Conservation (phyloP, 2,888 invertebrate species). For the Strigamia transsilvanica region DNA sequence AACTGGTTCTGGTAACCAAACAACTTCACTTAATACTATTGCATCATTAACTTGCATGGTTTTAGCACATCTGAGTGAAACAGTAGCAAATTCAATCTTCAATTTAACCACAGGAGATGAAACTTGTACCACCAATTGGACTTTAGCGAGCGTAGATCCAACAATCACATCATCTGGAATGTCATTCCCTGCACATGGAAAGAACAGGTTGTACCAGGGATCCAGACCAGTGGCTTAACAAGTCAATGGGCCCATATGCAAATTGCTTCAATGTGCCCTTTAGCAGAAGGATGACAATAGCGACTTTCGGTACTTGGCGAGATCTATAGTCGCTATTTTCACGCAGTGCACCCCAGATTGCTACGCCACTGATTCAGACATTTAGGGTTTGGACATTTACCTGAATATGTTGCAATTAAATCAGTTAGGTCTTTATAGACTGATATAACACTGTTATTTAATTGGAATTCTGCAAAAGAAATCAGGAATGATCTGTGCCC, state of each 20-base stretch:
- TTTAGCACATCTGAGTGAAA: not conserved
- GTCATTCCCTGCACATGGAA: not conserved
- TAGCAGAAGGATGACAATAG: too few relatives aligned
- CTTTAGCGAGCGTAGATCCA: not conserved
- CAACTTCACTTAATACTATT: not conserved
- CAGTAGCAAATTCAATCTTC: not conserved
- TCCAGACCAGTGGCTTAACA: too few relatives aligned
- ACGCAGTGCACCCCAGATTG: too few relatives aligned
- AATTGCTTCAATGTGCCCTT: too few relatives aligned
- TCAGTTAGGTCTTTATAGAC: not conserved
- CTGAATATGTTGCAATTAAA: not conserved
- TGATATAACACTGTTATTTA: not conserved
- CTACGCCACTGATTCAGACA: too few relatives aligned
- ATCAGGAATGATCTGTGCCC: not conserved
- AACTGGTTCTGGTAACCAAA: not conserved
- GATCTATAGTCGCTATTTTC: too few relatives aligned
- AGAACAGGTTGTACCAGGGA: not conserved
- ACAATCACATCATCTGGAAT: conserved; percentile 2
- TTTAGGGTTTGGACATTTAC: not conserved
- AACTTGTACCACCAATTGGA: not conserved
- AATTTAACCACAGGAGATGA: not conserved
- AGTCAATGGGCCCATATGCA: too few relatives aligned
- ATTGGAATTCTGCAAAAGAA: conserved; percentile 3
- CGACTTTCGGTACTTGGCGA: too few relatives aligned
- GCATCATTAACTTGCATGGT: not conserved